Base-by-base conservation (phyloP, 2,113 vertebrate species). In the Oreochromis aureus region DNA sequence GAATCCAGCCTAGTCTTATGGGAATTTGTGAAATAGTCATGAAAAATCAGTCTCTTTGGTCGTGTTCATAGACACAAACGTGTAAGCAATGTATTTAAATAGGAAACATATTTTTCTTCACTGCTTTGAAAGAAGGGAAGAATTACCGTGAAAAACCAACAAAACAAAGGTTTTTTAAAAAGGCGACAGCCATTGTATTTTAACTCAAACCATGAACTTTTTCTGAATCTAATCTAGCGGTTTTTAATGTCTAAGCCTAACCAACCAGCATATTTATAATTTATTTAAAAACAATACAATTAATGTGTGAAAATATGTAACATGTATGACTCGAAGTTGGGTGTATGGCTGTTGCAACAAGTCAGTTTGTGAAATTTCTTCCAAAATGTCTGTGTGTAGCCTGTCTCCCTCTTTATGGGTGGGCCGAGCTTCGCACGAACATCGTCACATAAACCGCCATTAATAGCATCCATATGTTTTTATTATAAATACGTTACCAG, bases 351-450 rank as follows among this genome's bases (percentile, higher is more conserved):
- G 61, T 13, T 39, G 11, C 61, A 66, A 39, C 5, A 66, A 41
- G 63, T 69, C 63, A 41, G 63, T 39, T 69, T 41, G 63, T 22
- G 11, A 69, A 22, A 22, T 69, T 69, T 69, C 6, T 69, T 41
- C 4, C 19, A n/a, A 69, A 69, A 69, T 22, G 10, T 39, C 61
- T 39, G 61, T 10, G 19, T 39, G 41, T 12, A 44, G 10, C 4
- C 41, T 41, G 6, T 41, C 39, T 41, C 39, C 39, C 6, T 44
- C 41, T 44, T 44, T 5, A 44, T 5, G 11, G 41, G 41, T 44
- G 1, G 2, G 41, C 11, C 41, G 41, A 41, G 34, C 13, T 69
- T 69, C 0, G 1, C 11, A 69, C 7, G 0, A 41, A 41, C 2
- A 41, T 69, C 2, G 11, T 66, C 34, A 69, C 63, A 69, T 41